phyloP scores from a whole-genome alignment of 2,797 vertebrate species.

The Chiloscyllium punctatum region DNA sequence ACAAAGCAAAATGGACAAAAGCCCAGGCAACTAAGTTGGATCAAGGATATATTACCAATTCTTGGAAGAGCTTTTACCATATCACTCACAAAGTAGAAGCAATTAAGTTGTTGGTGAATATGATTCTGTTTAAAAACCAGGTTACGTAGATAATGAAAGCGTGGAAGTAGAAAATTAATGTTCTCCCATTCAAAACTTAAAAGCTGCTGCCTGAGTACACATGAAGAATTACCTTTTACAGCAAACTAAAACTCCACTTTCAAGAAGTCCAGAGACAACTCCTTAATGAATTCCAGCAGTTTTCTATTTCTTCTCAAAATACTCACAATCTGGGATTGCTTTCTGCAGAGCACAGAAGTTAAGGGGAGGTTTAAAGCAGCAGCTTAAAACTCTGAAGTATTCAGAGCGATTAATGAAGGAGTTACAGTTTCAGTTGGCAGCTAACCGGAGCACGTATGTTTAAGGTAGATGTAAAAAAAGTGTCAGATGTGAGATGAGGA shows the following conservation, averaged over 20 bases:
- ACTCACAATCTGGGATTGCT: neutral
- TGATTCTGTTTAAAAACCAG: neutral
- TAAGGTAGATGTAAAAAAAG: neutral
- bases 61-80: neutral
- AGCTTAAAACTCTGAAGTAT: neutral
- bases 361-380: neutral
- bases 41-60: neutral
- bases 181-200: neutral
- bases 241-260: neutral
- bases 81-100: neutral
- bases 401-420: neutral
- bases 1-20: neutral
- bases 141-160: neutral
- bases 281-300: neutral
- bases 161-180: neutral
- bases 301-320: neutral
- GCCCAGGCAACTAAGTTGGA: neutral
- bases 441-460: neutral
- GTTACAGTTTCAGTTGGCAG: neutral
- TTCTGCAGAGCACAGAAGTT: neutral
- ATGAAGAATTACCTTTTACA: neutral
- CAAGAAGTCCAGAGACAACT: neutral
- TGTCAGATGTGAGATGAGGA: neutral
- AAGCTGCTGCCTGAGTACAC: neutral
- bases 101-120: neutral